phyloP scores from a whole-genome alignment of 2,797 vertebrate genomes.

The Artibeus jamaicensis region DNA sequence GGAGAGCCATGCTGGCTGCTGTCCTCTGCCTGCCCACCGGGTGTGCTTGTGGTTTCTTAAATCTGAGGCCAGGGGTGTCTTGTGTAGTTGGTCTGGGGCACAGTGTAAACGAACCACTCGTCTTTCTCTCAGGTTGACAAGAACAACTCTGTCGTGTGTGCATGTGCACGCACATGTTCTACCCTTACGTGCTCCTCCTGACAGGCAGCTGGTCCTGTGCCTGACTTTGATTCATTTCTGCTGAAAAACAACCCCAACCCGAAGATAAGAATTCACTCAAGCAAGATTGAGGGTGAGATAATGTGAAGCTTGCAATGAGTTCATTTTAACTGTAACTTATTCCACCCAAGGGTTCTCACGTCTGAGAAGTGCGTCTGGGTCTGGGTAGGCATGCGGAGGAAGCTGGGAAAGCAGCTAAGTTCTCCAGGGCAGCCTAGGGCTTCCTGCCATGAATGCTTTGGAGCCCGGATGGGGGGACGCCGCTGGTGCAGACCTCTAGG shows the following conservation, averaged over 20 bases:
- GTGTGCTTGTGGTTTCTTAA: neutral
- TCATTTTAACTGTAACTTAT: conserved; percentile 57
- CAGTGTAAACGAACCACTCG: neutral
- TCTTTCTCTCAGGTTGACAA: neutral
- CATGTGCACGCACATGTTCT: neutral
- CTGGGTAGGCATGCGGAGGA: neutral
- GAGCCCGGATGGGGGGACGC: neutral
- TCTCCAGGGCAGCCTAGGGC: neutral
- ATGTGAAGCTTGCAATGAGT: neutral
- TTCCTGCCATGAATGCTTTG: neutral
- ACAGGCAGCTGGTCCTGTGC: conserved; percentile 46
- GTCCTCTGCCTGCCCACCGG: neutral
- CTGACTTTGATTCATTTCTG: conserved; percentile 50
- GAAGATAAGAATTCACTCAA: conserved; percentile 56
- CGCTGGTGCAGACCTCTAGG: neutral
- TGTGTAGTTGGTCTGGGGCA: neutral
- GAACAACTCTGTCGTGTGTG: neutral
- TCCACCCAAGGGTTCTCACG: conserved; percentile 35
- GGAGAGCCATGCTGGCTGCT: neutral
- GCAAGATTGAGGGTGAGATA: conserved; percentile 47
- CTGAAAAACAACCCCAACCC: conserved; percentile 49
- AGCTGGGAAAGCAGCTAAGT: neutral
- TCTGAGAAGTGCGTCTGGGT: neutral
- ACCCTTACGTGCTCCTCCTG: conserved; percentile 23
- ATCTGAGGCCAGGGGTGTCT: neutral